These are phyloP conservation scores for Ostrea edulis DNA, from an alignment of 1,140 invertebrate genomes.

Conservation along the genomic window DNA sequence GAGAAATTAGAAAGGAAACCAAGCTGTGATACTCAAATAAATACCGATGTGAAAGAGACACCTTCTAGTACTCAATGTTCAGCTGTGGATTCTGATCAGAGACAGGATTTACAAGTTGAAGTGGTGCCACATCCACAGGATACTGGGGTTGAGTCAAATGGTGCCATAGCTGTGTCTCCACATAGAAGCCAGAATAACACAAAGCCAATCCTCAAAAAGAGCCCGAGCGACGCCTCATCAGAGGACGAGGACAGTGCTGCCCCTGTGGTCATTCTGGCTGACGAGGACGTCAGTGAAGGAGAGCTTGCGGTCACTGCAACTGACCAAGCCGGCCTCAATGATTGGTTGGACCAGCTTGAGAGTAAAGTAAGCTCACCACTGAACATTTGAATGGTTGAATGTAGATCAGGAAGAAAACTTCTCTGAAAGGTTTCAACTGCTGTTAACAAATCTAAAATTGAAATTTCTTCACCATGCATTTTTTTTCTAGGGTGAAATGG, in stretches of 20 bases:
- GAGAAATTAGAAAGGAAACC: neutral
- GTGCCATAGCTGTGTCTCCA: neutral
- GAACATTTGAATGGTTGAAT: neutral
- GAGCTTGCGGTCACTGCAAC: neutral
- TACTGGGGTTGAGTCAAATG: neutral
- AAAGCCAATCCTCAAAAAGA: neutral
- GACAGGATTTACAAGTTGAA: neutral
- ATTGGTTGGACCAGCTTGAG: conserved; percentile 62
- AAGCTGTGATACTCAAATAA: neutral
- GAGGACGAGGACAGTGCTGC: neutral
- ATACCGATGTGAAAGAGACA: neutral
- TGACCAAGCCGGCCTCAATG: neutral
- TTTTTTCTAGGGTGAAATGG: neutral
- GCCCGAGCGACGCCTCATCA: neutral
- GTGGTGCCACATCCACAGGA: neutral
- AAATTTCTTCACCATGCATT: neutral
- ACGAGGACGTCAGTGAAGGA: neutral
- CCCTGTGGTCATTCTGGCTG: conserved; percentile 8
- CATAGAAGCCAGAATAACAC: neutral
- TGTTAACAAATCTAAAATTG: conserved; percentile 32
- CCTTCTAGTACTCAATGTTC: neutral
- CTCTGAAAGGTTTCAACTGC: neutral
- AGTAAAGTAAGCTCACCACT: conserved; percentile 16
- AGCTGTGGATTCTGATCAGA: neutral
- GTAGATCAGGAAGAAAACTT: neutral